A percentile compares a stretch with the other conserved stretches of the same genome.
Conservation (phyloP, 2,888 invertebrate genomes). For the Diogma glabrata region DNA sequence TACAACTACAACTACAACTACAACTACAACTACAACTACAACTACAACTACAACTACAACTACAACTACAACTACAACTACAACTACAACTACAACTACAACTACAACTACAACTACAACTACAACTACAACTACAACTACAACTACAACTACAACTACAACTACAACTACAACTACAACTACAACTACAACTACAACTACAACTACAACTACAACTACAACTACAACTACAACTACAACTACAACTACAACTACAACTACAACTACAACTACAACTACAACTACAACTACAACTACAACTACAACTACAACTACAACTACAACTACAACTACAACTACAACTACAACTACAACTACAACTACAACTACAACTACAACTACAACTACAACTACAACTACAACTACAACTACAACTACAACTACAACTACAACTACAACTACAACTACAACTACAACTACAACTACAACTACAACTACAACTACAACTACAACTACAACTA, state of each 20-base stretch:
- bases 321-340: not conserved
- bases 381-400: slow-evolving; percentile 12
- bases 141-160: slow-evolving; percentile 9
- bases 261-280: slow-evolving; percentile 11
- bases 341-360: not conserved
- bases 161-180: not conserved
- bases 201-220: not conserved
- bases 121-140: slow-evolving; percentile 10
- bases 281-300: slow-evolving; percentile 10
- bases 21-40: slow-evolving; percentile 12
- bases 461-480: slow-evolving; percentile 13
- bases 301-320: slow-evolving; percentile 8
- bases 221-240: not conserved
- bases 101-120: slow-evolving; percentile 12
- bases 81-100: slow-evolving; percentile 12
- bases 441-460: slow-evolving; percentile 12
- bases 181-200: not conserved
- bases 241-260: not conserved
- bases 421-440: slow-evolving; percentile 11
- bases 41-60: slow-evolving; percentile 13
- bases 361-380: not conserved
- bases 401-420: slow-evolving; percentile 12
- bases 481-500: slow-evolving; percentile 12
- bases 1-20: slow-evolving; percentile 9
- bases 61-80: slow-evolving; percentile 12